Evolutionary conservation across 1,140 invertebrate species (phyloP).

Genomic region (Scaptomyza hsui): DNA sequence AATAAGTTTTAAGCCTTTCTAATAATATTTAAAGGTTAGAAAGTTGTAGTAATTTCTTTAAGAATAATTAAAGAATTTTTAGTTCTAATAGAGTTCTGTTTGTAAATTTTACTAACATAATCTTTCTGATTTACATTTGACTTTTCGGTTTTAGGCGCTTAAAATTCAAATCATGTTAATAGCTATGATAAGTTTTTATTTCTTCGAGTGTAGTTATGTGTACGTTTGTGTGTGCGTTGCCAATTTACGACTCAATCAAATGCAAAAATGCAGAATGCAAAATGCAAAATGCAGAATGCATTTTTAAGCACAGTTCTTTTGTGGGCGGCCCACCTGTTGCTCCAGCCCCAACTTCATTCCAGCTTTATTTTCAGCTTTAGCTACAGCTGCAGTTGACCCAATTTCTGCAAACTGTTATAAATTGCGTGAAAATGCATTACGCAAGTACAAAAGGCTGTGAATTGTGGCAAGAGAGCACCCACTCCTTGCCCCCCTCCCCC

Average conservation of each 20-base stretch:
- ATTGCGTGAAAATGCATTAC: conserved; percentile 81
- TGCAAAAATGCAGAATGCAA: conserved; percentile 52
- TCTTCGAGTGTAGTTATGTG: conserved; percentile 5
- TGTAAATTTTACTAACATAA: no score
- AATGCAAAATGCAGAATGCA: conserved; percentile 23
- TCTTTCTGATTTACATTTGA: no score
- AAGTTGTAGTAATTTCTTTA: no score
- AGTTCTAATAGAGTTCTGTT: no score
- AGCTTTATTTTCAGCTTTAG: neutral
- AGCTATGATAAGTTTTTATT: neutral
- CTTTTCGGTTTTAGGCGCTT: no score
- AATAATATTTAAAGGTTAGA: no score
- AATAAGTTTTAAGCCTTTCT: no score
- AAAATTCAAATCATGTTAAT: no score
- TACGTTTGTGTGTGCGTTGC: conserved; percentile 59
- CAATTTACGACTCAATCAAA: conserved; percentile 81
- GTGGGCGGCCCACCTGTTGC: conserved; percentile 33
- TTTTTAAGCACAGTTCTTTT: conserved; percentile 52
- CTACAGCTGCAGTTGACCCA: conserved; percentile 54
- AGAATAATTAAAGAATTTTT: no score
- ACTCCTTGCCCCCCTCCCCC: neutral
- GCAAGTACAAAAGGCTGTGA: conserved; percentile 81
- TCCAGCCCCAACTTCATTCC: no score
- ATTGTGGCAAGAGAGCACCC: conserved; percentile 60
- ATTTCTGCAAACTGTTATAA: conserved; percentile 69